Evolutionary conservation across 2,797 vertebrate species (phyloP).

Genomic region (Leptodactylus fallax): DNA sequence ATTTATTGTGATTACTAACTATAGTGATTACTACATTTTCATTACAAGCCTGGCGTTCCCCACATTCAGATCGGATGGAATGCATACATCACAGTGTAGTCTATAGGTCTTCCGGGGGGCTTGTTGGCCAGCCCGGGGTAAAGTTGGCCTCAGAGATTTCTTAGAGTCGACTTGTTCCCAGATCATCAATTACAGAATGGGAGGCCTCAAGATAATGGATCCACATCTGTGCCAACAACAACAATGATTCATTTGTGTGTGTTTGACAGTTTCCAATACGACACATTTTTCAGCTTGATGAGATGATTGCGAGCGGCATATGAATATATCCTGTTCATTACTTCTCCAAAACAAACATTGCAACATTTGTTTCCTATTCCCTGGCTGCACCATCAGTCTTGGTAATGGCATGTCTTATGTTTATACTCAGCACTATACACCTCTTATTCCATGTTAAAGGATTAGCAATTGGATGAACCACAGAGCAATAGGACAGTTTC

Average conservation of each 20-base stretch:
- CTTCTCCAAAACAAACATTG: slow-evolving; percentile 19
- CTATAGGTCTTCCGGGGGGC: background rate
- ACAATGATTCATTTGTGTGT: background rate
- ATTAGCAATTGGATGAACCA: background rate
- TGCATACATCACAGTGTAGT: background rate
- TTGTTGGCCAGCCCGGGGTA: background rate
- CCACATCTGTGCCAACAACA: slow-evolving; percentile 17
- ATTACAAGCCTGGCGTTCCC: background rate
- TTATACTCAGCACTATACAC: background rate
- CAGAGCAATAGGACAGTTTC: background rate
- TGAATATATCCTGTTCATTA: slow-evolving; percentile 21
- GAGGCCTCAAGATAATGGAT: background rate
- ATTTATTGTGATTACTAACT: slow-evolving; percentile 54
- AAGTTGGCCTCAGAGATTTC: background rate
- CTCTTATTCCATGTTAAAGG: background rate
- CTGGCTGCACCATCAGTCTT: background rate
- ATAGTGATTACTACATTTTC: slow-evolving; percentile 41
- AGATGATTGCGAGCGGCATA: background rate
- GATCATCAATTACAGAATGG: background rate
- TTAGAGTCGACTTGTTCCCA: background rate
- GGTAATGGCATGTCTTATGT: background rate
- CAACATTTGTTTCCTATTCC: slow-evolving; percentile 20
- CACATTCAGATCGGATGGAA: background rate
- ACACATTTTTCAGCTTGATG: slow-evolving; percentile 10
- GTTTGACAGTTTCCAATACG: background rate